Percentiles rank a stretch among this genome's conserved stretches.
Evolutionary conservation across 2,888 invertebrate genomes (phyloP).

Genomic region (Acronicta alni): DNA sequence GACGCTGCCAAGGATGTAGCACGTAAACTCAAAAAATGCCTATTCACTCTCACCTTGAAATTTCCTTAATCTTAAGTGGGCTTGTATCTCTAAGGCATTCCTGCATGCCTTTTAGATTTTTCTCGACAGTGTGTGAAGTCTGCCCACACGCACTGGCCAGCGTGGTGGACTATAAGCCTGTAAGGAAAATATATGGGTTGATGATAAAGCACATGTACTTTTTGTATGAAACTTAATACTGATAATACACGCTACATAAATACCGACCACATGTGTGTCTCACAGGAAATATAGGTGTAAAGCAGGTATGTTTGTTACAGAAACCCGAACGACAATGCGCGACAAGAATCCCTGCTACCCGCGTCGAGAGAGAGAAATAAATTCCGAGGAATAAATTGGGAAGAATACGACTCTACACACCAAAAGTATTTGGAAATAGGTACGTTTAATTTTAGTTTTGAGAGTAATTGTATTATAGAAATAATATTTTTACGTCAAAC

Average conservation of each 20-base stretch:
- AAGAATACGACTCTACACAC: conserved; percentile 97
- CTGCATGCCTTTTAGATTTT: too few relatives aligned
- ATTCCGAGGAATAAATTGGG: conserved; percentile 96
- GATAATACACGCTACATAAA: neutral
- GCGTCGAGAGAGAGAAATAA: conserved; percentile 95
- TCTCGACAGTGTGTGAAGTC: too few relatives aligned
- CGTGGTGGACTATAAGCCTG: too few relatives aligned
- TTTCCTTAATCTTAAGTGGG: too few relatives aligned
- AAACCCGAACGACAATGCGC: conserved; percentile 95
- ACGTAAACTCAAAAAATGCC: too few relatives aligned
- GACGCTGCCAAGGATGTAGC: too few relatives aligned
- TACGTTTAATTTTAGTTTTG: conserved; percentile 79
- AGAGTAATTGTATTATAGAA: conserved; percentile 2
- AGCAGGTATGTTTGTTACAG: conserved; percentile 80
- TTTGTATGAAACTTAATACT: too few relatives aligned
- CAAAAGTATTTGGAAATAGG: conserved; percentile 98
- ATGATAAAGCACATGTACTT: too few relatives aligned
- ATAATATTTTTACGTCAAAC: neutral
- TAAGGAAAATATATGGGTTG: too few relatives aligned
- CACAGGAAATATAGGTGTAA: conserved; percentile 22
- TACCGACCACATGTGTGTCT: neutral
- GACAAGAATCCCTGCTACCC: conserved; percentile 93
- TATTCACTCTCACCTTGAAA: too few relatives aligned
- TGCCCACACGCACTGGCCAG: too few relatives aligned
- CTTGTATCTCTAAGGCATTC: too few relatives aligned